These are phyloP conservation scores for Zosterops borbonicus DNA, from an alignment of 2,113 vertebrate genomes.

Conservation along the genomic window DNA sequence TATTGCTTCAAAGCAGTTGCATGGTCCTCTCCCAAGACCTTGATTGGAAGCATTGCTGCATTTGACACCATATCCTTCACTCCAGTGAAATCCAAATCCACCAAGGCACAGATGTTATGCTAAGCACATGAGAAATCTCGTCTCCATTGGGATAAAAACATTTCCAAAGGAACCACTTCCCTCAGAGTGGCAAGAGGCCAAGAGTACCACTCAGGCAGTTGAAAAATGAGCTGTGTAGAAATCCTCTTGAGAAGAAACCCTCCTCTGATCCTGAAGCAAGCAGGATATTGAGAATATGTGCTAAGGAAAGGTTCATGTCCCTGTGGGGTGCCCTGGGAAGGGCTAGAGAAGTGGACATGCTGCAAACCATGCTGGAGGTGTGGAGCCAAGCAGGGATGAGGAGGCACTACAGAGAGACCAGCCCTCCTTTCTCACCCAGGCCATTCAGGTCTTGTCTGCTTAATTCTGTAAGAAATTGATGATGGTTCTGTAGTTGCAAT, in stretches of 20 bases:
- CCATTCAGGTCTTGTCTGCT: not conserved
- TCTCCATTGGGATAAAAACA: not conserved
- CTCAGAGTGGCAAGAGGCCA: not conserved
- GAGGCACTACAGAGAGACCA: not conserved
- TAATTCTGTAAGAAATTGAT: not conserved
- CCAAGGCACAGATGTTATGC: not conserved
- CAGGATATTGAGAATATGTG: not conserved
- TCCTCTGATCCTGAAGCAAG: not conserved
- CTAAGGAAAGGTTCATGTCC: not conserved
- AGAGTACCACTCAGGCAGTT: not conserved
- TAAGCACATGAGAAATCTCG: not conserved
- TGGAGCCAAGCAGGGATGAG: not conserved
- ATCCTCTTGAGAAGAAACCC: not conserved
- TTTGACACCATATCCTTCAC: slow-evolving; percentile 19
- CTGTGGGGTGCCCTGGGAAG: not conserved
- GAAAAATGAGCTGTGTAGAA: slow-evolving; percentile 34
- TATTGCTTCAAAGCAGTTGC: not conserved
- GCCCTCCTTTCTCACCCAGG: not conserved
- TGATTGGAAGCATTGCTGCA: not conserved
- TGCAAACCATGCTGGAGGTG: not conserved
- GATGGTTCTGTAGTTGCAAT: not conserved
- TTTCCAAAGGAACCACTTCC: slow-evolving; percentile 2
- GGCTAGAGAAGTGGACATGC: not conserved
- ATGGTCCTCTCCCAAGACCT: not conserved
- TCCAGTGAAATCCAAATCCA: not conserved